Evolutionary conservation across 2,797 vertebrate species (phyloP), one percentile per base, ranked within the genome.

Genomic region (Rousettus madagascariensis): DNA sequence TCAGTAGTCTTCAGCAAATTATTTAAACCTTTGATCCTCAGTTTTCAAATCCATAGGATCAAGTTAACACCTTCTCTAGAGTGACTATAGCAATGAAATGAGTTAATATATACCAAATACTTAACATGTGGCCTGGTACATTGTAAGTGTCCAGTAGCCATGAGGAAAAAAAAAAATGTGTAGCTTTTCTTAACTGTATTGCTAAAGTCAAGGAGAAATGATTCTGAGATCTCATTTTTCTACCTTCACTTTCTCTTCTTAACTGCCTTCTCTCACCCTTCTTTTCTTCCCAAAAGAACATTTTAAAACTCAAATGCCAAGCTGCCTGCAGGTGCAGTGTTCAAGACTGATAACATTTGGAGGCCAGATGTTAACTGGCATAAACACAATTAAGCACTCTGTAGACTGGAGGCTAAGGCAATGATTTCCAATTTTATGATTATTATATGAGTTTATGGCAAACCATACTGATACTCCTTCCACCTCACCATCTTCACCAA

Each of bases 381-480:
- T 28, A 85, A 97, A 85, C 90, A 63, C 59, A 75, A 36, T 72
- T 95, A 90, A 95, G 24, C 55, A 38, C 59, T 66, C 17, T 90
- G 80, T 43, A 26, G 82, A 85, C 90, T 1, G 0, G 87, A 95
- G 87, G 20, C 78, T 36, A 68, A 92, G 59, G 68, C 90, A 95
- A 72, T 86, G 96, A 95, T 96, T 89, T 97, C 86, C 95, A 92
- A 96, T 96, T 91, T 94, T 95, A 91, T 66, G 82, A 79, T 96
- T 92, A 85, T 90, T 90, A 91, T 88, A 96, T 79, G 66, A 92
- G n/a, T 96, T 90, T 90, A 87, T 30, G 72, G 85, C 55, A 83
- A 83, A 72, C 68, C 68, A 74, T 43, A 74, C 20, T 88, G 68
- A 36, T 28, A 51, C 3, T 88, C 41, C 24, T 93, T 92, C 68